Base-by-base conservation (phyloP, 2,888 invertebrate species). In the Orthosia cruda region DNA sequence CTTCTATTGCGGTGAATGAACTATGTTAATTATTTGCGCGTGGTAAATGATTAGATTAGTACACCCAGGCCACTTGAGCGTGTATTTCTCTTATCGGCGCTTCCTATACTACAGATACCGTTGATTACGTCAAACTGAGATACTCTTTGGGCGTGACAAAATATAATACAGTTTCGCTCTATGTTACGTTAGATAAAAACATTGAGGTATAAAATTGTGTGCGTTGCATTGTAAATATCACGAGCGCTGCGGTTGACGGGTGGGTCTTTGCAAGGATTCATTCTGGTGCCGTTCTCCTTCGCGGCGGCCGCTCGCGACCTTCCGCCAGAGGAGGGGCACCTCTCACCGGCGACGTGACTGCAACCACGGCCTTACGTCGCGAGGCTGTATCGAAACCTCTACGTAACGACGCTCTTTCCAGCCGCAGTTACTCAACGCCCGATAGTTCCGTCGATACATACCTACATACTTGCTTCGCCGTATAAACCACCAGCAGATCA, bases 321-420 rank as follows among this genome's bases (percentile, higher is more conserved):
- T 96, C 95, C 95, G 92, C 84, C 91, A 91, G 92, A 94, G 95
- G 95, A 94, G 96, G 96, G 95, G 95, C 95, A 93, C 96, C 96
- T 95, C 95, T 95, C 96, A 95, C 96, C 93, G 94, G 73, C 95
- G 93, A 96, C 96, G 96, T 96, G 96, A 95, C 96, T 95, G 96
- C 95, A 95, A 94, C 95, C 94, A 93, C 96, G 96, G 96, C 96
- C 96, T 96, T 95, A 96, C 94, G 92, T 93, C 93, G 96, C 96
- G 96, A 96, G 96, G 96, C 94, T 96, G 95, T 96, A 96, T 96
- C 94, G 95, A 96, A 96, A 96, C 95, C 91, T 95, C 94, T 94
- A 96, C 96, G 96, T 95, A 96, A 96, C 94, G 94, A 94, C 95
- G 94, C 95, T 96, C 95, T 96, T 96, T 95, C 96, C 94, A 95